These are phyloP conservation scores for Psittacula cyanocephala DNA, from an alignment of 2,113 vertebrate genomes.

Conservation along the genomic window DNA sequence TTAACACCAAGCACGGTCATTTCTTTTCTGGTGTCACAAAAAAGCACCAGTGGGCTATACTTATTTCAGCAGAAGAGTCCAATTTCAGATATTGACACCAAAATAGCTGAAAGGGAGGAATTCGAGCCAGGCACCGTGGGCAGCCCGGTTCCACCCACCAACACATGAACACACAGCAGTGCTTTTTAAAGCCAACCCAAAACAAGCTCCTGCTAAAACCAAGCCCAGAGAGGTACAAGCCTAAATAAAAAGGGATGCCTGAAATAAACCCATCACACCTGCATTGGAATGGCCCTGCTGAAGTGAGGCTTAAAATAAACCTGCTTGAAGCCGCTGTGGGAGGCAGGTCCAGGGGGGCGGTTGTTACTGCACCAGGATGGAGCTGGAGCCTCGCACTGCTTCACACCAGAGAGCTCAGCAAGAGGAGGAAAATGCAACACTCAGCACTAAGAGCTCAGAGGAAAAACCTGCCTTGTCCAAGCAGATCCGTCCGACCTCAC, in stretches of 20 bases:
- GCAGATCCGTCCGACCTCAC: not conserved
- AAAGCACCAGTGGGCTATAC: not conserved
- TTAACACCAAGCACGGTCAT: not conserved
- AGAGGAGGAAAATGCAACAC: not conserved
- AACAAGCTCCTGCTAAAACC: slow-evolving; percentile 34
- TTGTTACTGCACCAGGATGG: not conserved
- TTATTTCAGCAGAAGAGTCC: not conserved
- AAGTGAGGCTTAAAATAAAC: slow-evolving; percentile 11
- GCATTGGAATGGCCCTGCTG: not conserved
- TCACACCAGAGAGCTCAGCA: not conserved
- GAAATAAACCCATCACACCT: slow-evolving; percentile 40
- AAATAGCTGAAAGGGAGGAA: slow-evolving; percentile 50
- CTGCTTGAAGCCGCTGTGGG: accelerated
- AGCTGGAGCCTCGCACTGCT: not conserved
- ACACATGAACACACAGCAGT: not conserved
- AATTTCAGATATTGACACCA: slow-evolving; percentile 25
- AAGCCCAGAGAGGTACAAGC: not conserved
- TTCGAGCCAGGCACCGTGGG: slow-evolving; percentile 40
- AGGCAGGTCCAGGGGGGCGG: not conserved
- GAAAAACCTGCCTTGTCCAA: not conserved
- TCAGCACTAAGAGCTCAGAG: not conserved
- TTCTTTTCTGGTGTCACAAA: not conserved
- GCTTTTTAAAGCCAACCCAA: slow-evolving; percentile 42
- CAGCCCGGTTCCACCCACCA: slow-evolving; percentile 7
- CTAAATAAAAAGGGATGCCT: not conserved